Conservation (phyloP, 2,797 vertebrate genomes). For the Iguana delicatissima region DNA sequence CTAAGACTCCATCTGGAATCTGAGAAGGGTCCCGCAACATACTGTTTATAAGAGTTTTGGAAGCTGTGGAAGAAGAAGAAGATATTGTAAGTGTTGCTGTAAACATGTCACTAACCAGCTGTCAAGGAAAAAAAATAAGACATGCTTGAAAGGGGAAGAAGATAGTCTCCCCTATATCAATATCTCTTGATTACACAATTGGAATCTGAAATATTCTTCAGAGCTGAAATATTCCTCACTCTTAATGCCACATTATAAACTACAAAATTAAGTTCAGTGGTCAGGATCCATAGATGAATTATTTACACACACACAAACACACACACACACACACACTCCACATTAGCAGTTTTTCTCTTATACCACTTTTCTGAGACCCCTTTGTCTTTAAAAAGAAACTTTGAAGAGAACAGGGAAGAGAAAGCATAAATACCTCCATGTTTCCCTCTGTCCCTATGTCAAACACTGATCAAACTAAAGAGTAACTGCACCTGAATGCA, state of each 20-base stretch:
- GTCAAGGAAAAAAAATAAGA: conserved; percentile 39
- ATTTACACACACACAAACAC: background rate
- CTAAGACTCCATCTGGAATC: conserved; percentile 93
- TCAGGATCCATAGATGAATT: background rate
- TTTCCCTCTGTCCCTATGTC: background rate
- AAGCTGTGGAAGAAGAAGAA: conserved; percentile 81
- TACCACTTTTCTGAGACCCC: background rate
- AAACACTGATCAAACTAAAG: background rate
- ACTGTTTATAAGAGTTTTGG: conserved; percentile 91
- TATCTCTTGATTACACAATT: conserved; percentile 2
- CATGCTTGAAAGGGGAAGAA: conserved; percentile 35
- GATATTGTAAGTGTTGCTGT: conserved; percentile 69
- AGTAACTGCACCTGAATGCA: background rate
- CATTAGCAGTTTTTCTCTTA: background rate
- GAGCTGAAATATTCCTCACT: background rate
- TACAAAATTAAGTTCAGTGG: background rate
- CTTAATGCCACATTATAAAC: background rate
- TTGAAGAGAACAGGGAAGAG: background rate
- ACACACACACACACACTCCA: background rate
- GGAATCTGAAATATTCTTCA: background rate
- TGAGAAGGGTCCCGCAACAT: conserved; percentile 95
- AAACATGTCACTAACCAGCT: conserved; percentile 67
- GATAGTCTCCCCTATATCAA: conserved; percentile 44
- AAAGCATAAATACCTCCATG: background rate
- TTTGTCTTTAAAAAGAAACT: background rate